Conservation (phyloP, 2,888 invertebrate species). For the Yponomeuta plumbellus region DNA sequence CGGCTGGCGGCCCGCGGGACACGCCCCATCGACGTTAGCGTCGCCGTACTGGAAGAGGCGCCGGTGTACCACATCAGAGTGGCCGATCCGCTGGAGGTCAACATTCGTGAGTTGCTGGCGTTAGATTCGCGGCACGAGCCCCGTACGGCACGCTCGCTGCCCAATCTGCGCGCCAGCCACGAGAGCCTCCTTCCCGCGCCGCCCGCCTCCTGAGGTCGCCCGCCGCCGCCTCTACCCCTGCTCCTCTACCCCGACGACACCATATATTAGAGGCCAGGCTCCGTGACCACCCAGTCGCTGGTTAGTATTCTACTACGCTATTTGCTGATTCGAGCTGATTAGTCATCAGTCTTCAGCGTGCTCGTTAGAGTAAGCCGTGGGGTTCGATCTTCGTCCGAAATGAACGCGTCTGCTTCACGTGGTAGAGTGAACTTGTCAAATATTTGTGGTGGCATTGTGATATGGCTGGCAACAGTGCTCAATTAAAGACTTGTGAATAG, state of each 20-base stretch:
- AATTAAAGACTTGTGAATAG: background rate
- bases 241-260: conserved; percentile 60
- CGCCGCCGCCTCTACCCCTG: conserved; percentile 21
- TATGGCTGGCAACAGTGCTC: conserved; percentile 4
- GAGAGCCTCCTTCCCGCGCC: conserved; percentile 75
- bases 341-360: too few relatives aligned
- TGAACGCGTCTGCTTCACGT: background rate
- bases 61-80: conserved; percentile 67
- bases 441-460: background rate
- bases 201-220: conserved; percentile 28
- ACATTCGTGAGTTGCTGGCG: conserved; percentile 59
- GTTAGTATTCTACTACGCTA: background rate
- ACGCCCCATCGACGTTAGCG: conserved; percentile 21
- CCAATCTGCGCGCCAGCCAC: conserved; percentile 83
- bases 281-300: conserved; percentile 21
- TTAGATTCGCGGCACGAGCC: conserved; percentile 67
- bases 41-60: conserved; percentile 13
- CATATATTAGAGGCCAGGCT: conserved; percentile 50
- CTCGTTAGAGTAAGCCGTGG: background rate
- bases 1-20: conserved; percentile 43
- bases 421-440: background rate
- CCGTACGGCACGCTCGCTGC: conserved; percentile 76
- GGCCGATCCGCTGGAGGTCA: conserved; percentile 59
- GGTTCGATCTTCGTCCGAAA: background rate
- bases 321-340: background rate